Conservation (phyloP, 2,888 invertebrate genomes). For the Autographa pulchrina region DNA sequence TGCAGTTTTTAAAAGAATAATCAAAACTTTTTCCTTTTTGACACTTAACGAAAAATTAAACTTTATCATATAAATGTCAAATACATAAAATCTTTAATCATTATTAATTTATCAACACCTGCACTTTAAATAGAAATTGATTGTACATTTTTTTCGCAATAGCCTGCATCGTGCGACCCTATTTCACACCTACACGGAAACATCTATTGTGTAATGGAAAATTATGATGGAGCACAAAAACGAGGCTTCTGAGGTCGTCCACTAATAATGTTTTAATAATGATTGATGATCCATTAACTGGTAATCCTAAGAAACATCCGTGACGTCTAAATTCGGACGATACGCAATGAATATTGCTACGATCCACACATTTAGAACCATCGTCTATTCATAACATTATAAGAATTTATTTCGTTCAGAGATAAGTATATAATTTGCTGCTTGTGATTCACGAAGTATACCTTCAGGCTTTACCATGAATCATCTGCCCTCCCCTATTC, state of each 20-base stretch:
- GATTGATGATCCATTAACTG: constrained; percentile 57
- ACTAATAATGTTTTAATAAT: constrained; percentile 64
- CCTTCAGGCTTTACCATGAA: constrained; percentile 18
- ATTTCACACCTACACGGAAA: constrained; percentile 55
- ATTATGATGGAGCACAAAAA: constrained; percentile 58
- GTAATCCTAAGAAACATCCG: constrained; percentile 48
- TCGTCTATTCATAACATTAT: not conserved
- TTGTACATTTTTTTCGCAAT: constrained; percentile 38
- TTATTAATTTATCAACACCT: constrained; percentile 14
- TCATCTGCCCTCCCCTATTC: constrained; percentile 24
- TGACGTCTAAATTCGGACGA: constrained; percentile 49
- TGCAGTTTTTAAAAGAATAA: constrained; percentile 27
- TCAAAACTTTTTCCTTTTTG: not conserved
- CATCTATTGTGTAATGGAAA: constrained; percentile 54
- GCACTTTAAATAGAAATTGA: constrained; percentile 27
- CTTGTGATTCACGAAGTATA: constrained; percentile 1
- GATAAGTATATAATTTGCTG: not conserved
- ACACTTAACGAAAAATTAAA: not conserved
- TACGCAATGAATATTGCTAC: constrained; percentile 41
- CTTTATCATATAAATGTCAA: constrained; percentile 11
- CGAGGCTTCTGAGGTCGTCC: constrained; percentile 58
- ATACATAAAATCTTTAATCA: constrained; percentile 9
- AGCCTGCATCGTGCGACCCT: constrained; percentile 30
- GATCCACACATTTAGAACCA: constrained; percentile 22
- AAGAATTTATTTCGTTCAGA: not conserved